Percentiles rank a stretch among this genome's conserved stretches.
Conservation (phyloP, 2,113 vertebrate genomes). For the Scytalopus superciliaris region DNA sequence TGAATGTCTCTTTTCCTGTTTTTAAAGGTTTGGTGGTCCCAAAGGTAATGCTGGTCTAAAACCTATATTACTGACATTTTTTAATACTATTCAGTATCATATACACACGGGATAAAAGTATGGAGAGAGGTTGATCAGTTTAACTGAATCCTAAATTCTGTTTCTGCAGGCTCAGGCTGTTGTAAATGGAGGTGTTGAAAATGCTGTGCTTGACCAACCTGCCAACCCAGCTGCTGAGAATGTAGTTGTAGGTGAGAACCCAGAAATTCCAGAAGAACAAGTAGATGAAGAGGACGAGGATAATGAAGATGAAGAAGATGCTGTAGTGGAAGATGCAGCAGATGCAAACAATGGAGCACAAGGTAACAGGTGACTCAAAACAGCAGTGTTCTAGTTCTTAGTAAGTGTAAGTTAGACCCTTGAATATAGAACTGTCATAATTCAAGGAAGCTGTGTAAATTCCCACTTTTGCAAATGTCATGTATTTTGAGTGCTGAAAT, state of each 20-base stretch:
- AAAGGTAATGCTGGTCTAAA: neutral
- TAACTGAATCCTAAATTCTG: neutral
- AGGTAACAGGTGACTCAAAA: constrained; percentile 76
- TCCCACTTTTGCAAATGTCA: neutral
- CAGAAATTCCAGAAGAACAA: constrained; percentile 84
- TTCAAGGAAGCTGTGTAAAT: neutral
- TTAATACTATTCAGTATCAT: accelerated
- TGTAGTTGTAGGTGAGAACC: constrained; percentile 86
- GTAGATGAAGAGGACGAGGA: constrained; percentile 89
- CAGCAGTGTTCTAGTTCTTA: constrained; percentile 26
- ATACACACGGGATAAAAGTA: neutral
- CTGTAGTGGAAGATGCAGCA: constrained; percentile 86
- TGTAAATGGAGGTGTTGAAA: constrained; percentile 81
- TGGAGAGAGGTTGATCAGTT: neutral
- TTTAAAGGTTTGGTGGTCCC: neutral
- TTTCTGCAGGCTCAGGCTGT: constrained; percentile 77
- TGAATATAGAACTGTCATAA: neutral
- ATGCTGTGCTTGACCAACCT: constrained; percentile 79
- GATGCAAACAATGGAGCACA: constrained; percentile 91
- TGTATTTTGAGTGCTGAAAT: neutral
- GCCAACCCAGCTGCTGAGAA: constrained; percentile 85
- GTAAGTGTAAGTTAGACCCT: neutral
- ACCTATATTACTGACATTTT: neutral
- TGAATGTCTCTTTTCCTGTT: neutral
- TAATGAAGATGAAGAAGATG: constrained; percentile 91